A percentile compares a stretch with the other conserved stretches of the same genome.
These are phyloP conservation scores for Amblyornis subalaris DNA, from an alignment of 2,113 vertebrate species.

Conservation along the genomic window DNA sequence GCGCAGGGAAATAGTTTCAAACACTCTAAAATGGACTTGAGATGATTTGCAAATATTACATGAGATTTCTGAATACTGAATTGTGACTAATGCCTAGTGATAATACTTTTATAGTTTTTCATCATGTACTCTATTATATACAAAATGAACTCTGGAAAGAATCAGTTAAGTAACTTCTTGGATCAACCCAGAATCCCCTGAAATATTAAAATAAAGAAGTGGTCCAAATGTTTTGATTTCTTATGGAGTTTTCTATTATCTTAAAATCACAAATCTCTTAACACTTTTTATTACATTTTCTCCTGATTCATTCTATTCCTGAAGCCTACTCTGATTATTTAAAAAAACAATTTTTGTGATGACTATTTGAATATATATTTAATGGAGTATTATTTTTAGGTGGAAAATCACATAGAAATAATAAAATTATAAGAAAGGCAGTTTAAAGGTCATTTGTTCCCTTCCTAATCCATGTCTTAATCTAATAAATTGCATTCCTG, in stretches of 20 bases:
- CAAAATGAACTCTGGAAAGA: not conserved
- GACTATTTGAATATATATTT: not conserved
- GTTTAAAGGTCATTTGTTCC: not conserved
- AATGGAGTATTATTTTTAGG: not conserved
- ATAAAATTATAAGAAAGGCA: not conserved
- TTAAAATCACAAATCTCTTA: not conserved
- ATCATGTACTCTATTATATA: not conserved
- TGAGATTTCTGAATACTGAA: not conserved
- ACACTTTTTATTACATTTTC: not conserved
- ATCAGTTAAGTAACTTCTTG: not conserved
- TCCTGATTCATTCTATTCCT: not conserved
- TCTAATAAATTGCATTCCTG: not conserved
- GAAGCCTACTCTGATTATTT: not conserved
- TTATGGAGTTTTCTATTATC: not conserved
- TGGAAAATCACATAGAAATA: not conserved
- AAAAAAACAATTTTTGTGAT: not conserved
- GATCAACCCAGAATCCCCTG: not conserved
- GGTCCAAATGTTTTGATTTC: not conserved
- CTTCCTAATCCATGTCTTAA: not conserved
- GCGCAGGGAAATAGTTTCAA: conserved; percentile 16
- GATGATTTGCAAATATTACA: conserved; percentile 17
- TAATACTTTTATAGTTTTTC: not conserved
- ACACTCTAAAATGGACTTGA: not conserved
- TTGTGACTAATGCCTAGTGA: not conserved
- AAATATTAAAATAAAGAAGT: not conserved